phyloP scores from a whole-genome alignment of 1,140 invertebrate genomes.

The Sitophilus oryzae region DNA sequence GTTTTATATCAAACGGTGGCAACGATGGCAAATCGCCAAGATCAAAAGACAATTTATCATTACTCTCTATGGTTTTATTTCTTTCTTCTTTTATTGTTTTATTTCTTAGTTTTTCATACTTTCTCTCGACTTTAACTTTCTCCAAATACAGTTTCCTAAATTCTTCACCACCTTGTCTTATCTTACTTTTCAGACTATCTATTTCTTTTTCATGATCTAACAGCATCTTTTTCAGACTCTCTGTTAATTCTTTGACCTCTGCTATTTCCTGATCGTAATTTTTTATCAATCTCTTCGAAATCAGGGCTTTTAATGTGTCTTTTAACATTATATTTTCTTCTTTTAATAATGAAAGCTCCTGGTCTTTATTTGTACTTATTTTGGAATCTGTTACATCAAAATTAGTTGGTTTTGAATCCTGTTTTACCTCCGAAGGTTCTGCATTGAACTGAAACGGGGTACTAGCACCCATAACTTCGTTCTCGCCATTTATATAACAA shows the following conservation, averaged over 20 bases:
- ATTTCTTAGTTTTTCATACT: slow-evolving; percentile 21
- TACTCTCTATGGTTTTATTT: slow-evolving; percentile 1
- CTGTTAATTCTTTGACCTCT: slow-evolving; percentile 24
- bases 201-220: slow-evolving; percentile 29
- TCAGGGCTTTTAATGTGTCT: slow-evolving; percentile 19
- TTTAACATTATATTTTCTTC: slow-evolving; percentile 29
- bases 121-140: slow-evolving; percentile 23
- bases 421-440: no score
- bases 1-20: slow-evolving; percentile 35
- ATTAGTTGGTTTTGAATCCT: no score
- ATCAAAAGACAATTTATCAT: slow-evolving; percentile 28
- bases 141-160: slow-evolving; percentile 24
- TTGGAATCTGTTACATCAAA: slow-evolving; percentile 9
- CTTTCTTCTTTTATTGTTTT: slow-evolving; percentile 4
- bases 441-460: slow-evolving; percentile 30
- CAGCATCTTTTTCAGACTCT: slow-evolving; percentile 12
- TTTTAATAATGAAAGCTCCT: slow-evolving; percentile 25
- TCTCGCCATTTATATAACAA: slow-evolving; percentile 36
- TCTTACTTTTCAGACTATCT: slow-evolving; percentile 26
- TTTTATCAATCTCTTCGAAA: slow-evolving; percentile 13
- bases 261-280: slow-evolving; percentile 29
- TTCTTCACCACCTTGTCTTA: slow-evolving; percentile 19
- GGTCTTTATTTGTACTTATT: slow-evolving; percentile 14
- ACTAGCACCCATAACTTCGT: slow-evolving; percentile 32
- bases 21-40: slow-evolving; percentile 31